Evolutionary conservation across 2,888 invertebrate species (phyloP), one percentile per base, ranked within the genome.

Genomic region (Campaea margaritaria): DNA sequence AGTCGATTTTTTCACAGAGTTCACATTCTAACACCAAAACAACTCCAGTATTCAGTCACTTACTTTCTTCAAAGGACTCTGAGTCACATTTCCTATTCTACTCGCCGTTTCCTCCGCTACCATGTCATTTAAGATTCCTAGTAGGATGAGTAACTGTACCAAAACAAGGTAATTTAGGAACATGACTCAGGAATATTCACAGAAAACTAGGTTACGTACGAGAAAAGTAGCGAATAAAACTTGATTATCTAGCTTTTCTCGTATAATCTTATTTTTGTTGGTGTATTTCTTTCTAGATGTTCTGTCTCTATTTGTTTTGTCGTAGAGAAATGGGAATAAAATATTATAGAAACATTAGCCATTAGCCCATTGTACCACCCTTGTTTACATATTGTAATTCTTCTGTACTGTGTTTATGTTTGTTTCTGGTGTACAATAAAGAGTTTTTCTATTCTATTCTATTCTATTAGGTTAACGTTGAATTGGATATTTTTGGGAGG

Each of bases 161-260:
- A 50, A 59, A 54, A 60, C 60, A 60, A 16, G 49, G 50, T 62
- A 60, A 64, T 64, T 67, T 62, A 36, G 57, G 39, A 27, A 43
- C 41, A 45, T 62, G 69, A 67, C 45, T 69, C 65, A 69, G 60
- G 27, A 61, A 52, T 58, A 43, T 53, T 49, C 44, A 27, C 14
- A 16, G 45, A 27, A n/a, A 54, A 50, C 44, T 59, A 59, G 49
- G 45, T 41, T 54, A 54, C 38, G 16, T 46, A 53, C 15, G 43
- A 53, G 43, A 43, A 44, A 48, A 58, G 15, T 43, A 27, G 36
- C 50, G 15, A 58, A 39, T 48, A 44, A 53, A 52, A 58, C 14
- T 48, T 38, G 8, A 41, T 48, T 43, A 15, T 43, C 27, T 47
- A 47, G 42, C 41, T 54, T 47, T 47, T 47, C 36, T 16, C 11